Evolutionary conservation across 2,888 invertebrate species (phyloP), one percentile per base, ranked within the genome.

Genomic region (Nowickia ferox): DNA sequence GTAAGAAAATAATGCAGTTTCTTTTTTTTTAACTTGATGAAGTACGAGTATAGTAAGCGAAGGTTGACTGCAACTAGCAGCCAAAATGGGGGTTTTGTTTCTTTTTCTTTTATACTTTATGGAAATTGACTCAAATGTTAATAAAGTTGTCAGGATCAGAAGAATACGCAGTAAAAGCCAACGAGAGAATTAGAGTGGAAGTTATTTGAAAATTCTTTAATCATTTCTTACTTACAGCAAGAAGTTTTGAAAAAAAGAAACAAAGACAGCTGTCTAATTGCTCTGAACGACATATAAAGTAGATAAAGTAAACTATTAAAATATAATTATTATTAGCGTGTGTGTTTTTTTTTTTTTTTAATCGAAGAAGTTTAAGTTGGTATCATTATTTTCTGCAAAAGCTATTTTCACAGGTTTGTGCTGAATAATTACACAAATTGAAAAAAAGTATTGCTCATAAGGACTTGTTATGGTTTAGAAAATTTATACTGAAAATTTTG

Each of bases 151-250:
- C 65, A 48, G 46, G 42, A 76, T 57, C 66, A 65, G 30, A 13
- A 17, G 17, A 55, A 53, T 38, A 13, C 19, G 13, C 61, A 2
- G 11, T 48, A 48, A 46, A 38, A 40, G n/a, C 13, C 57, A 15
- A 13, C 8, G 10, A 44, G 15, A 3, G 38, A 79, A 46, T 42
- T 46, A n/a, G 3, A n/a, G 44, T 10, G 63, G 44, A 44, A 63
- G 71, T 71, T 78, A 30, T 78, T 71, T 61, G 38, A 69, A 71
- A 61, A 53, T 78, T 78, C 61, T 71, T 61, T 71, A 44, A 46
- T 61, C 61, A 69, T 53, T 61, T 68, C 13, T 63, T 30, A 9
- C 10, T 38, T 40, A 48, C 48, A 38, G 22, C 46, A 61, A 42
- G 19, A 69, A 55, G 30, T 75, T 42, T 53, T 44, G n/a, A 11